phyloP scores from a whole-genome alignment of 2,888 invertebrate genomes.

The Mimas tiliae region DNA sequence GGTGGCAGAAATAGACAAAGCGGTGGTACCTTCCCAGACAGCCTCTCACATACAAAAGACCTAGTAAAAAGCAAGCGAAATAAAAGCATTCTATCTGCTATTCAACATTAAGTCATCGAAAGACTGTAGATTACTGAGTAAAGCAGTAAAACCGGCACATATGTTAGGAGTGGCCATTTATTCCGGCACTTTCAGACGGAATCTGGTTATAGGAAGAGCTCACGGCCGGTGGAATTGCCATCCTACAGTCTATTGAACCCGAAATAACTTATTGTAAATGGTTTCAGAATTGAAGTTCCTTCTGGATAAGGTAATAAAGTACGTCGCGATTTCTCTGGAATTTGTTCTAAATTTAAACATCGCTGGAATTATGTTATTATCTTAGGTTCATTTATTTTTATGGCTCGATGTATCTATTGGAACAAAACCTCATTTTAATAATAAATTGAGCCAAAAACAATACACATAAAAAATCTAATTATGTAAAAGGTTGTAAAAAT shows the following conservation, averaged over 20 bases:
- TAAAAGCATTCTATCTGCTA: neutral
- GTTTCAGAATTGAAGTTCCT: conserved; percentile 19
- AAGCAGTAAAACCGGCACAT: conserved; percentile 37
- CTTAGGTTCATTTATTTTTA: neutral
- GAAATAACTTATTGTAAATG: conserved; percentile 30
- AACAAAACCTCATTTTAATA: neutral
- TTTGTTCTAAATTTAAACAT: neutral
- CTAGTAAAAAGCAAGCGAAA: too few species aligned
- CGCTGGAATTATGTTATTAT: neutral
- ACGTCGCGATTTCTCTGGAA: neutral
- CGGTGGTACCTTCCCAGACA: too few species aligned
- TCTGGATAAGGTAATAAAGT: conserved; percentile 2
- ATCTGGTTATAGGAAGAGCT: conserved; percentile 29
- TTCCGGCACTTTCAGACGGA: conserved; percentile 30
- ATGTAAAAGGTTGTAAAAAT: conserved; percentile 8
- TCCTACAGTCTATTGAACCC: conserved; percentile 29
- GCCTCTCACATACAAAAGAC: too few species aligned
- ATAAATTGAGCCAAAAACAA: neutral
- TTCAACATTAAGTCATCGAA: conserved; percentile 11
- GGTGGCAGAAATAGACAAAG: too few species aligned
- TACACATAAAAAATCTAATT: neutral
- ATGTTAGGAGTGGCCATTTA: conserved; percentile 43
- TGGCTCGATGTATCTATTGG: too few species aligned
- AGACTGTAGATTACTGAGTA: conserved; percentile 8
- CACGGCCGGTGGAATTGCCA: conserved; percentile 27